Conservation (phyloP, 2,797 vertebrate genomes). For the Galagoides demidoff region DNA sequence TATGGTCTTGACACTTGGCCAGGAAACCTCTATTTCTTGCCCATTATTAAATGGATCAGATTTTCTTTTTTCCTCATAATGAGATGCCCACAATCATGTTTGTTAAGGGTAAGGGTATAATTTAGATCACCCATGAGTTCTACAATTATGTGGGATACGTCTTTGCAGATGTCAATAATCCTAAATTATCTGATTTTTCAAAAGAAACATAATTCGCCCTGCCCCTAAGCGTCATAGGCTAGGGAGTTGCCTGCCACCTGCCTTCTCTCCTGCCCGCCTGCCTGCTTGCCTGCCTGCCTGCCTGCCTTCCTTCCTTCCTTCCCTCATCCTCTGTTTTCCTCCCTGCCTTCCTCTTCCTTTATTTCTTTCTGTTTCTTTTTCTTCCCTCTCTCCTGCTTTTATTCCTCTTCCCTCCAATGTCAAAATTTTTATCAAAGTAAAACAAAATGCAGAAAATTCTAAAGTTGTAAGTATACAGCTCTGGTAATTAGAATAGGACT, state of each 20-base stretch:
- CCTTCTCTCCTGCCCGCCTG: conserved; percentile 40
- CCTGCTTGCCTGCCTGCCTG: conserved; percentile 46
- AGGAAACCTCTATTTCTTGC: conserved; percentile 31
- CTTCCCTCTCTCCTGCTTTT: not conserved
- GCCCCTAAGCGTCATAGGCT: not conserved
- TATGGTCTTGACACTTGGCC: not conserved
- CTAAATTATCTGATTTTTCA: not conserved
- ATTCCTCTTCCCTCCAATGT: not conserved
- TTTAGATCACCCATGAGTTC: not conserved
- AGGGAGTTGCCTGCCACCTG: not conserved
- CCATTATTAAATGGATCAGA: not conserved
- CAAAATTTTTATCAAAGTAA: not conserved
- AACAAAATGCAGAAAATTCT: not conserved
- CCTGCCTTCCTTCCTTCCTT: conserved; percentile 69
- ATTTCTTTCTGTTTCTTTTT: too few species aligned
- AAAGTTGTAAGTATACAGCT: not conserved
- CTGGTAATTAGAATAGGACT: not conserved
- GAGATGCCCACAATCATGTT: not conserved
- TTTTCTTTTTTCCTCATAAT: not conserved
- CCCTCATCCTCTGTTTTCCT: accelerated
- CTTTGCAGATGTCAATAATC: not conserved
- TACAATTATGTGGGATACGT: not conserved
- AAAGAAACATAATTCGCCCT: not conserved
- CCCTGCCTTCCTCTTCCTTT: too few species aligned
- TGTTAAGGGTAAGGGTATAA: not conserved